A percentile compares a stretch with the other conserved stretches of the same genome.
These are phyloP conservation scores for Caracal caracal DNA, from an alignment of 2,113 vertebrate species.

Conservation along the genomic window DNA sequence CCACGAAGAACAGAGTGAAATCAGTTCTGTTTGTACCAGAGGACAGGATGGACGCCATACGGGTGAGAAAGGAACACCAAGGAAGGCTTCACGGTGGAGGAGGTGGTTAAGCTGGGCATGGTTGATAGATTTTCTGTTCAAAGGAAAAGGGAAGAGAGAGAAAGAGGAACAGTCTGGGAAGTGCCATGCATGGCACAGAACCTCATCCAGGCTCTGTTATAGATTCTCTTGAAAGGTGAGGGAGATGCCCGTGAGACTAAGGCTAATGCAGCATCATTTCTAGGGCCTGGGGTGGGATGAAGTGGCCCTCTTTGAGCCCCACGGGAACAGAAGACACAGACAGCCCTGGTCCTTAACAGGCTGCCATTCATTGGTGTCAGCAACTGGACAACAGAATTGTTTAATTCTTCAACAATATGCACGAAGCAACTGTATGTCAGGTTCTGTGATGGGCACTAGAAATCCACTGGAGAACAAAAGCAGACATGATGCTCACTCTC, in stretches of 20 bases:
- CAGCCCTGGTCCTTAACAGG: neutral
- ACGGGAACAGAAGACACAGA: neutral
- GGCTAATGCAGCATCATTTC: neutral
- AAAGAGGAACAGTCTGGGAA: neutral
- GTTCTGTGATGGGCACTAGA: neutral
- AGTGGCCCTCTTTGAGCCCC: neutral
- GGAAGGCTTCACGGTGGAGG: neutral
- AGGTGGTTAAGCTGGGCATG: neutral
- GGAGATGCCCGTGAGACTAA: neutral
- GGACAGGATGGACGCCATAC: neutral
- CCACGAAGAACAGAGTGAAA: neutral
- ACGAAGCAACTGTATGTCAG: neutral
- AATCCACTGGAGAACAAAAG: neutral
- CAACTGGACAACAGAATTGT: neutral
- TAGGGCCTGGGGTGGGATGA: neutral
- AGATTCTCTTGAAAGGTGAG: neutral
- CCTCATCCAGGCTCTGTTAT: neutral
- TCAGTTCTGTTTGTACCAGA: neutral
- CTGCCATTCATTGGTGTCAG: neutral
- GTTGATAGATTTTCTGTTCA: neutral
- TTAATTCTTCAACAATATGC: neutral
- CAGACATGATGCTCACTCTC: neutral
- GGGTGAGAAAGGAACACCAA: neutral
- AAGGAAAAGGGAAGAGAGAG: neutral
- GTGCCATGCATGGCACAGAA: neutral